Evolutionary conservation across 2,888 invertebrate species (phyloP).

Genomic region (Lymantria monacha): DNA sequence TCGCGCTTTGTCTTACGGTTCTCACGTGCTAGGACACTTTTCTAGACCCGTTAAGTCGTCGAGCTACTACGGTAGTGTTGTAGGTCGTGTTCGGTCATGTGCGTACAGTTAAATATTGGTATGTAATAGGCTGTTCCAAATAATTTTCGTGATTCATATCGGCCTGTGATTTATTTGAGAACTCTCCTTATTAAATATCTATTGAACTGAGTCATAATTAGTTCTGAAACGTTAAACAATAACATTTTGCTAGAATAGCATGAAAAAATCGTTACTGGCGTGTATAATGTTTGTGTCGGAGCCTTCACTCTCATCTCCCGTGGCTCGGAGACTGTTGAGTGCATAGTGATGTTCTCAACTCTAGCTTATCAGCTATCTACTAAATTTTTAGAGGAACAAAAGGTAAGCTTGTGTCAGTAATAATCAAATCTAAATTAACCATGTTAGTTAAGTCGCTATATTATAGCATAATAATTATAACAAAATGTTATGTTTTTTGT

Average conservation of each 20-base stretch:
- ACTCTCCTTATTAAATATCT: constrained; percentile 21
- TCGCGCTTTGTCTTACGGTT: constrained; percentile 70
- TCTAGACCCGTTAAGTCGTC: constrained; percentile 46
- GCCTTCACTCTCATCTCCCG: constrained; percentile 47
- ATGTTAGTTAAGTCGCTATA: too few relatives aligned
- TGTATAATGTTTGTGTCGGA: constrained; percentile 48
- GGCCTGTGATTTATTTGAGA: constrained; percentile 15
- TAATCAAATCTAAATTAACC: too few relatives aligned
- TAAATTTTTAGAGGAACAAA: constrained; percentile 68
- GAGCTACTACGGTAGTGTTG: constrained; percentile 28
- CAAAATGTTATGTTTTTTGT: too few relatives aligned
- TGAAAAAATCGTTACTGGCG: constrained; percentile 14
- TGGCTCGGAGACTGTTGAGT: constrained; percentile 45
- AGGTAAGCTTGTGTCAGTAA: constrained; percentile 41
- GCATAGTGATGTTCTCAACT: constrained; percentile 67
- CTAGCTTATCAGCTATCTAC: constrained; percentile 71
- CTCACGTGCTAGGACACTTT: constrained; percentile 66
- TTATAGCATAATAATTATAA: too few relatives aligned
- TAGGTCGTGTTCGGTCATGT: constrained; percentile 12
- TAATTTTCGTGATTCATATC: constrained; percentile 46
- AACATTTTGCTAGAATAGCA: constrained; percentile 9
- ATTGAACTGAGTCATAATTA: constrained; percentile 24
- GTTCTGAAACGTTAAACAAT: constrained; percentile 12
- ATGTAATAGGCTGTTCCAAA: constrained; percentile 28
- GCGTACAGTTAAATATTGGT: constrained; percentile 45